Conservation (phyloP, 2,113 vertebrate genomes). For the Festucalex cinctus region DNA sequence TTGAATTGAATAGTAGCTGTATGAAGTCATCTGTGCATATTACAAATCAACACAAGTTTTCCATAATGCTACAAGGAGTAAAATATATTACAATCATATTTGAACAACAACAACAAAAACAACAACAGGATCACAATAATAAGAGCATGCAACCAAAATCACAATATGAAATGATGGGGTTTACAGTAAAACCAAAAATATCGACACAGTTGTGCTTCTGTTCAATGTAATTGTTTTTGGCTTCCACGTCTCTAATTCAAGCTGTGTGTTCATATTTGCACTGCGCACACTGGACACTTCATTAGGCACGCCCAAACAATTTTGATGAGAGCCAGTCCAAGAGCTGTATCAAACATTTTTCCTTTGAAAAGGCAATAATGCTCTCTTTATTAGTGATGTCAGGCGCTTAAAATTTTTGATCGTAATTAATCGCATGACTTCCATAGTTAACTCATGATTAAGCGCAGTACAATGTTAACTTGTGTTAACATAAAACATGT, state of each 20-base stretch:
- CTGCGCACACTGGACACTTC: not conserved
- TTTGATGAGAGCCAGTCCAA: slow-evolving; percentile 46
- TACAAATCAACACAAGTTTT: slow-evolving; percentile 2
- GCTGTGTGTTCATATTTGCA: slow-evolving; percentile 26
- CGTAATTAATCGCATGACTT: too few relatives aligned
- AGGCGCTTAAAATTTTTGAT: too few relatives aligned
- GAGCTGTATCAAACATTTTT: not conserved
- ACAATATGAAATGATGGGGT: slow-evolving; percentile 40
- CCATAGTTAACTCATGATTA: too few relatives aligned
- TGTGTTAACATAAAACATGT: too few relatives aligned
- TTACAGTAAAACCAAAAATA: slow-evolving; percentile 34
- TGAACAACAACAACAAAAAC: slow-evolving; percentile 30
- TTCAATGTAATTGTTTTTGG: slow-evolving; percentile 7
- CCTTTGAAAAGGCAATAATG: not conserved
- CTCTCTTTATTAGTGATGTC: not conserved
- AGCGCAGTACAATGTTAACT: too few relatives aligned
- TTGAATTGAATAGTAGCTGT: not conserved
- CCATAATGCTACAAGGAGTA: slow-evolving; percentile 2
- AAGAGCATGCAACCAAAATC: slow-evolving; percentile 31
- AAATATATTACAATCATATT: slow-evolving; percentile 5
- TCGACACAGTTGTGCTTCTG: slow-evolving; percentile 26
- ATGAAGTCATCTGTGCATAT: slow-evolving; percentile 7
- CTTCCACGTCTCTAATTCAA: slow-evolving; percentile 31
- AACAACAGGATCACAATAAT: slow-evolving; percentile 25
- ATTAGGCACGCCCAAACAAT: not conserved